These are phyloP conservation scores for Climacteris rufus DNA, from an alignment of 2,113 vertebrate species.

Conservation along the genomic window DNA sequence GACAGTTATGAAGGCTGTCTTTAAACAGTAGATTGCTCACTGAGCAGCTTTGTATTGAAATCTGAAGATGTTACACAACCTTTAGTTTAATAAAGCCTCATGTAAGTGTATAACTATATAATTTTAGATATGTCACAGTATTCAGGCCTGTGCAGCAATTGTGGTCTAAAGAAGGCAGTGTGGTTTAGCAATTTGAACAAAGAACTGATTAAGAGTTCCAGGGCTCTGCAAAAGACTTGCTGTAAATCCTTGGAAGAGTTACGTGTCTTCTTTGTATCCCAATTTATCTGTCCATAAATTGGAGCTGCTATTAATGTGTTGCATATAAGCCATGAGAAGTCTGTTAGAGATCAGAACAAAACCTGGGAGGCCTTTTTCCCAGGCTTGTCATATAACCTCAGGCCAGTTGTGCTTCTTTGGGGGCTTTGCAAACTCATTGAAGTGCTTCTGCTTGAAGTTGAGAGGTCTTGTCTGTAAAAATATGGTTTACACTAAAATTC, in stretches of 20 bases:
- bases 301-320: conserved; percentile 27
- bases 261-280: conserved; percentile 31
- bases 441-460: conserved; percentile 38
- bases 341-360: conserved; percentile 40
- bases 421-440: conserved; percentile 45
- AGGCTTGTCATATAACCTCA: conserved; percentile 33
- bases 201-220: conserved; percentile 30
- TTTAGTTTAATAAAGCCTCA: conserved; percentile 21
- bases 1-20: neutral
- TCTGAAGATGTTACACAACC: neutral
- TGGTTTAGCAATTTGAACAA: conserved; percentile 23
- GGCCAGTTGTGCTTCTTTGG: conserved; percentile 21
- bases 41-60: neutral
- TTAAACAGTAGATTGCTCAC: neutral
- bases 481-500: conserved; percentile 59
- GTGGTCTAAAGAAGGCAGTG: conserved; percentile 27
- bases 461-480: conserved; percentile 47
- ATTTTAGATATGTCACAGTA: conserved; percentile 21
- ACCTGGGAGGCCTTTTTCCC: conserved; percentile 57
- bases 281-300: conserved; percentile 45
- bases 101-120: neutral
- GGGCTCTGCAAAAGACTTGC: conserved; percentile 21
- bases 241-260: conserved; percentile 42
- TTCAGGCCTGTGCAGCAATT: conserved; percentile 20
- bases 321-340: conserved; percentile 39